Conservation (phyloP, 2,797 vertebrate genomes). For the Meda fulgida region DNA sequence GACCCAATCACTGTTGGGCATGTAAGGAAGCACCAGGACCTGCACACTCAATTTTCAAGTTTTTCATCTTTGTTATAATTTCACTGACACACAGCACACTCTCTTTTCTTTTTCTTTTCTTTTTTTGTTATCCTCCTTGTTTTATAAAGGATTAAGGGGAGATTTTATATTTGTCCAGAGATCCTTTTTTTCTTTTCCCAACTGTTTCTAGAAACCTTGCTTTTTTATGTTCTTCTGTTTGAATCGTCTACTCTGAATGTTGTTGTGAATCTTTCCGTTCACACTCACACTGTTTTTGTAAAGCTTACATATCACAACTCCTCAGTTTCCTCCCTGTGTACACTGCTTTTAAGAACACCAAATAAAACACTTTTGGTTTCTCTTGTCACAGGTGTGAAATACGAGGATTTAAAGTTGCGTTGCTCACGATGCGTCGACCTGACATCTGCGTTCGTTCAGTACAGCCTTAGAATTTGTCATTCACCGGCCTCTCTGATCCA, state of each 20-base stretch:
- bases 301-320: neutral
- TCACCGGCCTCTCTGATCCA: constrained; percentile 42
- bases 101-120: neutral
- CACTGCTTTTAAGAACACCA: constrained; percentile 12
- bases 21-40: neutral
- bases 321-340: neutral
- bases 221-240: neutral
- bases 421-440: neutral
- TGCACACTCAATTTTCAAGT: neutral
- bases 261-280: constrained; percentile 18
- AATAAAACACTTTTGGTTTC: constrained; percentile 10
- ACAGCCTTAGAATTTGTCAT: constrained; percentile 12
- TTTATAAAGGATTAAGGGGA: neutral
- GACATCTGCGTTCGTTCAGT: constrained; percentile 52
- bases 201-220: neutral
- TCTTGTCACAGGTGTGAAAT: constrained; percentile 38
- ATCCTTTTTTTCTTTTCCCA: neutral
- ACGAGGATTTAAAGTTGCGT: constrained; percentile 32
- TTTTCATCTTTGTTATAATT: neutral
- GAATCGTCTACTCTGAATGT: neutral
- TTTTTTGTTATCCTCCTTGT: no score
- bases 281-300: neutral
- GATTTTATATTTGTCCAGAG: neutral
- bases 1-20: neutral
- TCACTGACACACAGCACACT: neutral